Percentiles rank a stretch among this genome's conserved stretches.
phyloP scores from a whole-genome alignment of 2,888 invertebrate genomes.

The Andrena camellia region DNA sequence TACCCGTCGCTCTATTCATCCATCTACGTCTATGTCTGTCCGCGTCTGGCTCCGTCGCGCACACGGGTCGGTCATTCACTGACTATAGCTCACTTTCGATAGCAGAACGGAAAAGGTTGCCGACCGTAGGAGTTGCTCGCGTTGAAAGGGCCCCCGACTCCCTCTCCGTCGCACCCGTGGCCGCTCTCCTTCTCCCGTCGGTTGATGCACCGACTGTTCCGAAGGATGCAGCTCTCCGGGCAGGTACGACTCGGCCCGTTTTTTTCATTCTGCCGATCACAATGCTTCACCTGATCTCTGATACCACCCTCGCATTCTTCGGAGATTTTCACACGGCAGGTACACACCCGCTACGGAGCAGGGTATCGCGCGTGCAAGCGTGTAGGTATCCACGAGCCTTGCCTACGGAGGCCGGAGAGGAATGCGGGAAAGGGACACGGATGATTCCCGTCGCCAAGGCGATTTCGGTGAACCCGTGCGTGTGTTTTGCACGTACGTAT shows the following conservation, averaged over 20 bases:
- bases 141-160: constrained; percentile 33
- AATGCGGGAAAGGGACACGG: neutral
- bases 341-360: constrained; percentile 58
- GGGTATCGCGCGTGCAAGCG: constrained; percentile 1
- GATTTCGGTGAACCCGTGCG: neutral
- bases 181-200: constrained; percentile 21
- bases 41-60: neutral
- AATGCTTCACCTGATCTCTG: constrained; percentile 81
- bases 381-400: neutral
- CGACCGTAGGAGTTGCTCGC: constrained; percentile 60
- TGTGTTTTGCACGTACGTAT: neutral
- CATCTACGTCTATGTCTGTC: no score
- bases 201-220: constrained; percentile 62
- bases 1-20: neutral
- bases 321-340: constrained; percentile 79
- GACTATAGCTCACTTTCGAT: constrained; percentile 40
- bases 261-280: constrained; percentile 78
- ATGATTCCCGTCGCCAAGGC: neutral
- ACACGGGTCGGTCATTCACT: constrained; percentile 50
- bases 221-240: constrained; percentile 66
- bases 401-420: neutral
- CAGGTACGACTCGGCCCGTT: constrained; percentile 76
- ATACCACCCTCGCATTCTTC: constrained; percentile 81
- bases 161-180: constrained; percentile 26
- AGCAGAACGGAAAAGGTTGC: constrained; percentile 59